Percentiles rank a stretch among this genome's conserved stretches.
phyloP scores from a whole-genome alignment of 1,140 invertebrate genomes.

The Cydia strobilella region DNA sequence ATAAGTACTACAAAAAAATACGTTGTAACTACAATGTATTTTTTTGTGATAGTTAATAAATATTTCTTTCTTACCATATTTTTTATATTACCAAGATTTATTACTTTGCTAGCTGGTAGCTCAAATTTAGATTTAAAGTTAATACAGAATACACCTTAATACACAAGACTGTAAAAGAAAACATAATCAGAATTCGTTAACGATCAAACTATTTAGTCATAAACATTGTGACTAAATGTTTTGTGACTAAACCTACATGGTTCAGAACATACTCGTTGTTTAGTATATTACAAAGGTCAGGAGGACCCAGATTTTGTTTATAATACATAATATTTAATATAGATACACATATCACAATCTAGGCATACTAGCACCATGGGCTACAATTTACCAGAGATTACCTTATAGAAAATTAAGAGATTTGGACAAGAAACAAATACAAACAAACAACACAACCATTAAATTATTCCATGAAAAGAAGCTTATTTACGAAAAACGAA shows the following conservation, averaged over 20 bases:
- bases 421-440: background rate
- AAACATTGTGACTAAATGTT: background rate
- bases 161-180: background rate
- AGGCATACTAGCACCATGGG: no score
- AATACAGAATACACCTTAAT: background rate
- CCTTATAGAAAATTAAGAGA: background rate
- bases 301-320: no score
- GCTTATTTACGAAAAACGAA: slow-evolving; percentile 39
- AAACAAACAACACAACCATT: slow-evolving; percentile 36
- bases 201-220: background rate
- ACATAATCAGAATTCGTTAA: background rate
- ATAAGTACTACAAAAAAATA: no score
- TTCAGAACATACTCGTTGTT: background rate
- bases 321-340: no score
- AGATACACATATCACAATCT: no score
- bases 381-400: no score
- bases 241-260: background rate
- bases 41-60: no score
- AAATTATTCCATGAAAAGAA: slow-evolving; percentile 41
- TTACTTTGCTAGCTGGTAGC: background rate
- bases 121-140: background rate
- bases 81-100: background rate
- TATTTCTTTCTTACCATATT: no score
- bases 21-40: no score
- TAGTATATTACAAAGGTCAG: background rate